Evolutionary conservation across 2,797 vertebrate genomes (phyloP).

Genomic region (Rhynchonycteris naso): DNA sequence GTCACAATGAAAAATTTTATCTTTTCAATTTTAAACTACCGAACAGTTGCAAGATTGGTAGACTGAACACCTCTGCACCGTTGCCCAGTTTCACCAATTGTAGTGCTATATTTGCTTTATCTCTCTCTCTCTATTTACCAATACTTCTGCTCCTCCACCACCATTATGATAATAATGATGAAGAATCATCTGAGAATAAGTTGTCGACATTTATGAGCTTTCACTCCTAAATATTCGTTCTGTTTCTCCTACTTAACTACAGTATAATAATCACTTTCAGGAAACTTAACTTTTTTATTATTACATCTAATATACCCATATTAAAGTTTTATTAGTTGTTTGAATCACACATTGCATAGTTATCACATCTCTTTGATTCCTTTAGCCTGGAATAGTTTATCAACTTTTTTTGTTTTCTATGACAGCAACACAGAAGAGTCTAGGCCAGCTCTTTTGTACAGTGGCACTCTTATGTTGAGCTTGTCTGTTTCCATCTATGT

Average conservation of each 20-base stretch:
- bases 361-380: not conserved
- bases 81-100: not conserved
- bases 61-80: not conserved
- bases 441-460: not conserved
- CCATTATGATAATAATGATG: not conserved
- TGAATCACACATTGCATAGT: not conserved
- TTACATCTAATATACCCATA: not conserved
- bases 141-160: not conserved
- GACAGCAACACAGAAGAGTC: not conserved
- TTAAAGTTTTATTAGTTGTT: not conserved
- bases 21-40: not conserved
- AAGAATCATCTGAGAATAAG: not conserved
- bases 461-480: not conserved
- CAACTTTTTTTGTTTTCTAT: not conserved
- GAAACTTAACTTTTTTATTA: conserved; percentile 27
- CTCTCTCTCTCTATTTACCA: not conserved
- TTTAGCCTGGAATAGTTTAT: not conserved
- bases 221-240: not conserved
- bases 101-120: conserved; percentile 3
- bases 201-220: not conserved
- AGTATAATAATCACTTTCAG: not conserved
- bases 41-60: not conserved
- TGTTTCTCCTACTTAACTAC: not conserved
- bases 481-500: not conserved
- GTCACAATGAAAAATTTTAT: not conserved